Evolutionary conservation across 2,113 vertebrate genomes (phyloP).

Genomic region (Erinaceus europaeus): DNA sequence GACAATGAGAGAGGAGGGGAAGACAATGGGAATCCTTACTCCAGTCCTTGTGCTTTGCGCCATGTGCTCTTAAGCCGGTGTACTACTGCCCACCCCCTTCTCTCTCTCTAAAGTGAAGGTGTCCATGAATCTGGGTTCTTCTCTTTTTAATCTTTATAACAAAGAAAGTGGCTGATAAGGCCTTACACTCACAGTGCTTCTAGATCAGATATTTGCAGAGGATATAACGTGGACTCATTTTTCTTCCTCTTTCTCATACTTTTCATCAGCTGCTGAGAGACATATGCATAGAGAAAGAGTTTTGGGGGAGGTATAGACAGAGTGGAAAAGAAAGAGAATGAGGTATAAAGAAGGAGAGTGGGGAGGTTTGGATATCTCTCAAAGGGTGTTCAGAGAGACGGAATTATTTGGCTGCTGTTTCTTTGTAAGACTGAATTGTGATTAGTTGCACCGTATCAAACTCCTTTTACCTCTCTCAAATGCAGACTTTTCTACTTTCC

Average conservation of each 20-base stretch:
- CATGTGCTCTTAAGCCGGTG: no score
- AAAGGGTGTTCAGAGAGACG: conserved; percentile 25
- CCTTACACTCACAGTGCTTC: neutral
- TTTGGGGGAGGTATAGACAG: neutral
- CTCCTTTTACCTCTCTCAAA: conserved; percentile 54
- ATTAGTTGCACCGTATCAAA: conserved; percentile 52
- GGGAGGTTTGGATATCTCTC: conserved; percentile 47
- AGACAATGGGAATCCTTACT: no score
- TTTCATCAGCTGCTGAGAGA: conserved; percentile 57
- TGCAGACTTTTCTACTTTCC: conserved; percentile 73
- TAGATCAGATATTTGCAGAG: conserved; percentile 5
- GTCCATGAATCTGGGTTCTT: no score
- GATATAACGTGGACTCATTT: neutral
- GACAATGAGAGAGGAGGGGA: no score
- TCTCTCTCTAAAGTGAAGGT: no score
- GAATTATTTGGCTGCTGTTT: conserved; percentile 27
- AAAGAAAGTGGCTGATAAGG: neutral
- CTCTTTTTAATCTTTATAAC: no score
- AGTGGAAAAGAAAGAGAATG: neutral
- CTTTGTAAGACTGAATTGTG: conserved; percentile 48
- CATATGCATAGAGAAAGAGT: neutral
- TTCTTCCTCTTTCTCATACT: conserved; percentile 10
- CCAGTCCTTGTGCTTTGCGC: no score
- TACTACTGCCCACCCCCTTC: no score
- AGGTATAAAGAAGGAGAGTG: conserved; percentile 22